Evolutionary conservation across 2,888 invertebrate species (phyloP), one percentile per base, ranked within the genome.

Genomic region (Stenchaetothrips biformis): DNA sequence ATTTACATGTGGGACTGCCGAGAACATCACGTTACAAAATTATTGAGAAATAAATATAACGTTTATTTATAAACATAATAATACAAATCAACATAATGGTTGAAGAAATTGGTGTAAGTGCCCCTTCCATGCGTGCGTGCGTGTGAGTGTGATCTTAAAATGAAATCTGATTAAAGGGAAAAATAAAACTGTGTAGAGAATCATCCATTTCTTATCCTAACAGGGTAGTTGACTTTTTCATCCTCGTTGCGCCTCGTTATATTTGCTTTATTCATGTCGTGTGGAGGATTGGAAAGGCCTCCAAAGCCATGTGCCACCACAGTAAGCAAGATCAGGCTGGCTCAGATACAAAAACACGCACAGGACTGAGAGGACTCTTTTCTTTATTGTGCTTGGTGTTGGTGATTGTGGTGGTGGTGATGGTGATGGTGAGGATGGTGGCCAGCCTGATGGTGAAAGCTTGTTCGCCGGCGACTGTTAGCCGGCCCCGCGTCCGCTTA

Each of bases 401-500:
- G 81, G 80, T 82, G 79, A 78, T 82, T 7, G 25, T 59, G 59
- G 59, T 80, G 79, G 53, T 49, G 80, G 77, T 80, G n/a, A n/a
- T n/a, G 81, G 79, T 81, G 79, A 53, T 80, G 81, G 80, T 81
- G 79, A 80, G 81, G 81, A 80, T 79, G 37, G 49, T 78, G 80
- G 81, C 79, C 80, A 81, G 77, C 79, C 79, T 80, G 48, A 80
- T 78, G 49, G 27, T 7, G 81, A 80, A 79, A 79, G 80, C 78
- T 80, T 67, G 78, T 79, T 79, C 78, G 79, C 79, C 80, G 80
- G 78, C 80, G 62, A 81, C 62, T 59, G 80, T 79, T 77, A 53
- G 79, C 79, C 81, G 48, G 48, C 79, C 67, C 80, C 79, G 81
- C 80, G 78, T 48, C 77, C 62, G 59, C 82, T 92, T 95, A 97